Evolutionary conservation across 2,797 vertebrate species (phyloP).

Genomic region (Margarornis squamiger): DNA sequence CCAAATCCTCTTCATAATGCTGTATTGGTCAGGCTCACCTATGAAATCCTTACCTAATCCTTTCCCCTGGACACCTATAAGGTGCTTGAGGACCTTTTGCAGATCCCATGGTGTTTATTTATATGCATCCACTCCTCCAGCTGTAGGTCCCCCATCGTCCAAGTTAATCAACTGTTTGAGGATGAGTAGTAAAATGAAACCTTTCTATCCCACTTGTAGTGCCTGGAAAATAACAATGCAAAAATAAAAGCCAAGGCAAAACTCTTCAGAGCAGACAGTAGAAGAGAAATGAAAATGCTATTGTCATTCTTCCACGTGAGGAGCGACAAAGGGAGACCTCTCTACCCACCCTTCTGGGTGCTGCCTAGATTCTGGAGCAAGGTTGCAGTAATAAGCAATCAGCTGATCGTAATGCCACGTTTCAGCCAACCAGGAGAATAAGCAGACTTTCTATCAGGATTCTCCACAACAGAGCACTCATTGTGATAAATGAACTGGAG

Average conservation of each 20-base stretch:
- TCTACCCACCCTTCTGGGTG: neutral
- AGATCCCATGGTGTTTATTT: neutral
- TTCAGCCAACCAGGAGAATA: constrained; percentile 53
- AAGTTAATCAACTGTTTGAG: neutral
- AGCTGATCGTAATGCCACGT: constrained; percentile 42
- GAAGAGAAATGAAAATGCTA: neutral
- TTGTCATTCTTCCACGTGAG: constrained; percentile 15
- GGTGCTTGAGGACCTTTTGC: neutral
- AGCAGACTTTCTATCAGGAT: constrained; percentile 57
- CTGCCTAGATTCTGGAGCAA: constrained; percentile 50
- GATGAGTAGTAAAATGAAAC: neutral
- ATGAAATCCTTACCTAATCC: neutral
- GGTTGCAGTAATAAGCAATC: constrained; percentile 39
- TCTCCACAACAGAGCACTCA: constrained; percentile 45
- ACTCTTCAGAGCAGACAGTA: neutral
- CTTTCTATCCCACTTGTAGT: neutral
- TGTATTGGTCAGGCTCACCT: neutral
- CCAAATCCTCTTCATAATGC: neutral
- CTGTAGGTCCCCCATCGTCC: neutral
- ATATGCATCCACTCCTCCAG: neutral
- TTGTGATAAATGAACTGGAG: constrained; percentile 70
- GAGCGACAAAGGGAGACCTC: constrained; percentile 41
- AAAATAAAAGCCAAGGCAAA: neutral
- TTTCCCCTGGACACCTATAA: neutral
- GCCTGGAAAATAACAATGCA: neutral